Evolutionary conservation across 2,113 vertebrate genomes (phyloP).

Genomic region (Semnopithecus entellus): DNA sequence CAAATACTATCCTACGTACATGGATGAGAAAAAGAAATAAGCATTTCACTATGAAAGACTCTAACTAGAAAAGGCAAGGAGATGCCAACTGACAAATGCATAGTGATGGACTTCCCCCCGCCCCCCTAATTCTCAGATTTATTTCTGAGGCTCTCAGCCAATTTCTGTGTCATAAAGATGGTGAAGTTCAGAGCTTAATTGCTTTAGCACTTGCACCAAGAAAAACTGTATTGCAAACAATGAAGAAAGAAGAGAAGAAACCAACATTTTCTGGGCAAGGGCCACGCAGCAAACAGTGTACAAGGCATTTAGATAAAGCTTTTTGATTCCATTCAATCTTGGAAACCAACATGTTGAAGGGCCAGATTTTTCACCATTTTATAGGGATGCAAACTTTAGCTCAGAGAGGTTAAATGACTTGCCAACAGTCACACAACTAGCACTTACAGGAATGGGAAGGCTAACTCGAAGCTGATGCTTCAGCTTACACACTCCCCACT

Average conservation of each 20-base stretch:
- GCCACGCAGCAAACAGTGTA: not conserved
- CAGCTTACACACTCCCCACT: not conserved
- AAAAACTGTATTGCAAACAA: not conserved
- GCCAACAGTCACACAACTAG: not conserved
- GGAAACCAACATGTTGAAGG: not conserved
- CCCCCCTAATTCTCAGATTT: not conserved
- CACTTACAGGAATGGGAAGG: not conserved
- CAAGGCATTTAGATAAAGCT: not conserved
- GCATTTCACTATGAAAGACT: not conserved
- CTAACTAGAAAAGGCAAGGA: slow-evolving; percentile 2
- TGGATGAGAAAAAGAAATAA: not conserved
- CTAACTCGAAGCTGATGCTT: not conserved
- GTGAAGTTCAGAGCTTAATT: not conserved
- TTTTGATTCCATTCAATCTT: not conserved
- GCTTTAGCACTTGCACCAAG: not conserved
- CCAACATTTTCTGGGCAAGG: not conserved
- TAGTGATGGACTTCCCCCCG: not conserved
- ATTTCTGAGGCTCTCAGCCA: not conserved
- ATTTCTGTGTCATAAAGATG: not conserved
- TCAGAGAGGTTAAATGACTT: not conserved
- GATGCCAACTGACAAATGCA: not conserved
- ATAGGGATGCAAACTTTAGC: not conserved
- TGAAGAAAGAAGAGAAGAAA: not conserved
- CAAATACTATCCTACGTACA: not conserved
- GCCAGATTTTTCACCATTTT: not conserved